A percentile compares a stretch with the other conserved stretches of the same genome.
Conservation (phyloP, 1,140 invertebrate genomes). For the Latrodectus geometricus region DNA sequence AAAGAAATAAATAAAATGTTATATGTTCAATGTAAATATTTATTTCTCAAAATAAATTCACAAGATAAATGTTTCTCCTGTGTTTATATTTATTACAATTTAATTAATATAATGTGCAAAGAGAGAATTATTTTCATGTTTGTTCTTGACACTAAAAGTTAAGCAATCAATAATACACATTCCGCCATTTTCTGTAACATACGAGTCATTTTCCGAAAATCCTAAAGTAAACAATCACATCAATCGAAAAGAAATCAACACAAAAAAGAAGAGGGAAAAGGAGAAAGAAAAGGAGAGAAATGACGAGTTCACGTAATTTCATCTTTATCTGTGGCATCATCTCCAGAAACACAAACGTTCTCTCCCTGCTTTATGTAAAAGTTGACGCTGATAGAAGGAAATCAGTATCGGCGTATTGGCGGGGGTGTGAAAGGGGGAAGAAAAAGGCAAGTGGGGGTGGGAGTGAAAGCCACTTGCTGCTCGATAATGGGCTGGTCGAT, state of each 20-base stretch:
- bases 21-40: too few species aligned
- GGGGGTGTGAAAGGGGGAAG: not conserved
- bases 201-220: not conserved
- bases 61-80: too few species aligned
- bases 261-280: not conserved
- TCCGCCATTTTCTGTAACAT: not conserved
- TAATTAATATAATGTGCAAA: too few species aligned
- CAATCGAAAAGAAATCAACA: not conserved
- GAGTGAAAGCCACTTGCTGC: slow-evolving; percentile 56
- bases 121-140: not conserved
- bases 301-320: not conserved
- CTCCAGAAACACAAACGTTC: not conserved
- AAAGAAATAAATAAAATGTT: too few species aligned
- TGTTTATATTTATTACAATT: too few species aligned
- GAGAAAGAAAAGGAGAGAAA: not conserved
- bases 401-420: slow-evolving; percentile 24
- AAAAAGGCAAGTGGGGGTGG: not conserved
- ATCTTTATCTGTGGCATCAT: slow-evolving; percentile 1
- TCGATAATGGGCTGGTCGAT: slow-evolving; percentile 59
- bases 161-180: not conserved
- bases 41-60: too few species aligned
- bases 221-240: not conserved
- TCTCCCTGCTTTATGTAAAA: slow-evolving; percentile 1
- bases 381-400: slow-evolving; percentile 23
- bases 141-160: not conserved